phyloP scores from a whole-genome alignment of 2,113 vertebrate genomes.

The Chaenogobius annularis region DNA sequence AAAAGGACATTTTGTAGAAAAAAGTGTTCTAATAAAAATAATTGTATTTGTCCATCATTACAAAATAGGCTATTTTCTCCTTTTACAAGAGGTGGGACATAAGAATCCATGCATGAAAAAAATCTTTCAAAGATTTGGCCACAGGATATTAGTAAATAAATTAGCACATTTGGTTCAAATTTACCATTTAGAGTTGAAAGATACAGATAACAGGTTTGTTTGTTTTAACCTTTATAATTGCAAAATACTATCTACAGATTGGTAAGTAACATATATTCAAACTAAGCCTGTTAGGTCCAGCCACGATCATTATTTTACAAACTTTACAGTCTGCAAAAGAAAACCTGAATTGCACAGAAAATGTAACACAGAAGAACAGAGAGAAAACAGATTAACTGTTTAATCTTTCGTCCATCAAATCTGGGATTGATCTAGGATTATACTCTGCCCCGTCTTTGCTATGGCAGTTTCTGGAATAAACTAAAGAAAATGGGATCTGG shows the following conservation, averaged over 20 bases:
- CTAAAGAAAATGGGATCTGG: constrained; percentile 9
- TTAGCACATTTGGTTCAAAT: not conserved
- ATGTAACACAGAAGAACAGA: constrained; percentile 30
- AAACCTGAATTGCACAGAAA: constrained; percentile 16
- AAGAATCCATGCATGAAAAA: not conserved
- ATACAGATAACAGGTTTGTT: no score
- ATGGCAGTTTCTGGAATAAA: constrained; percentile 16
- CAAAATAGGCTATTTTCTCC: no score
- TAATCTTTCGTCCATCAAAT: constrained; percentile 69
- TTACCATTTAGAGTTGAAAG: not conserved
- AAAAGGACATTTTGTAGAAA: no score
- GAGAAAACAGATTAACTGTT: constrained; percentile 59
- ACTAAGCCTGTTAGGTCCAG: no score
- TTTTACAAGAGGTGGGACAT: not conserved
- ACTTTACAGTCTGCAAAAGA: not conserved
- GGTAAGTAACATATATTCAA: no score
- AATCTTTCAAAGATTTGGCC: not conserved
- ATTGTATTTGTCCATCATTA: not conserved
- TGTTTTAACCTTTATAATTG: not conserved
- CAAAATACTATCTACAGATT: no score
- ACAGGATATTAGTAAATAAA: not conserved
- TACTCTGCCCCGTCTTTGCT: constrained; percentile 32
- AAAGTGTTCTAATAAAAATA: no score
- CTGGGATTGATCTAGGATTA: constrained; percentile 72
- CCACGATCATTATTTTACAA: not conserved